These are phyloP conservation scores for Drosophila bocki DNA, from an alignment of 1,140 invertebrate species.

Conservation along the genomic window DNA sequence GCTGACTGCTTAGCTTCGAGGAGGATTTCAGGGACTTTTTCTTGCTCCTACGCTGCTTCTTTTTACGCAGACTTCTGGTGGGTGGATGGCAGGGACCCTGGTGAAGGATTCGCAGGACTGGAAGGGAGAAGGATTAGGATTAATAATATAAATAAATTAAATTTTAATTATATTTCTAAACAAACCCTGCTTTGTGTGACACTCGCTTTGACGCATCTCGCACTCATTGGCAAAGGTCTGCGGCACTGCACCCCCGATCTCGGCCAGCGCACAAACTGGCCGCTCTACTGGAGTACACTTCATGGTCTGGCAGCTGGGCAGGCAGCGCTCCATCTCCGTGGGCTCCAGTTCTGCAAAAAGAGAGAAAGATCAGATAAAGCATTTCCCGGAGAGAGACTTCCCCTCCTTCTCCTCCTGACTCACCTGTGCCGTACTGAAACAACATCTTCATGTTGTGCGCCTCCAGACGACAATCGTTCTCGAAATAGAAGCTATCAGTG, in stretches of 20 bases:
- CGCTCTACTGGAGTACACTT: slow-evolving; percentile 34
- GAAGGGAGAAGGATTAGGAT: no score
- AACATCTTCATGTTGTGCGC: slow-evolving; percentile 64
- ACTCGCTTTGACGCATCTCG: slow-evolving; percentile 50
- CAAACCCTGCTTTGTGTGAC: slow-evolving; percentile 51
- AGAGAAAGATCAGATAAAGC: no score
- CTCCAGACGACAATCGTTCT: slow-evolving; percentile 64
- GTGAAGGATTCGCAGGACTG: slow-evolving; percentile 47
- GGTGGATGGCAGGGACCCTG: slow-evolving; percentile 31
- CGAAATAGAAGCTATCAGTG: slow-evolving; percentile 49
- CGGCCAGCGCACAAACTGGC: slow-evolving; percentile 54
- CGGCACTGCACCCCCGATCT: background rate
- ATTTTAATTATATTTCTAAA: background rate
- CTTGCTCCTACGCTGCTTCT: slow-evolving; percentile 7
- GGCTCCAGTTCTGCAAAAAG: slow-evolving; percentile 48
- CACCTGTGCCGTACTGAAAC: slow-evolving; percentile 64
- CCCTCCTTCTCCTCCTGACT: background rate
- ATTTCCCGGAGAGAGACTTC: background rate
- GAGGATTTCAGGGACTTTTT: background rate
- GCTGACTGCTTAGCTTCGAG: background rate
- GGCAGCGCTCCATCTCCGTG: slow-evolving; percentile 60
- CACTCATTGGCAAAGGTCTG: slow-evolving; percentile 61
- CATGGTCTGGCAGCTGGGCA: slow-evolving; percentile 47
- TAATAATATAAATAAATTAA: background rate
- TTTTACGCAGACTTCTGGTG: background rate